Base-by-base conservation (phyloP, 2,888 invertebrate genomes). In the Blera fallax region DNA sequence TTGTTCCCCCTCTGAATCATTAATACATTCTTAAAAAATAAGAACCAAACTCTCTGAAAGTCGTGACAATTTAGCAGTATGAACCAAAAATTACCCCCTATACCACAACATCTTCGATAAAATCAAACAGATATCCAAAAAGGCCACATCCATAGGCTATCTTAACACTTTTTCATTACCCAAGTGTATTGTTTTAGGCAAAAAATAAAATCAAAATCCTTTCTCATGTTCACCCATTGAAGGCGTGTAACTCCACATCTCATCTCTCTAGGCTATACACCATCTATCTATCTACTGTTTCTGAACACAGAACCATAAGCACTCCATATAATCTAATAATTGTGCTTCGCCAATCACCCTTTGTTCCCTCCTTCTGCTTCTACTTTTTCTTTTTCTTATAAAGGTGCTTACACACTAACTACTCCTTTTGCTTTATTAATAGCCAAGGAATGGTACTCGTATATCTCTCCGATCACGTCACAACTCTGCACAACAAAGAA, bases 261-360 rank as follows among this genome's bases (percentile, higher is more conserved):
- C 70, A 70, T 70, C 76, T 77, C 76, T 58, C n/a, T 45, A 67
- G 60, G 65, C 76, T 45, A 56, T 67, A 45, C 54, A 72, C 50
- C 80, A 70, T 74, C 79, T 74, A 69, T 76, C 67, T 67, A 74
- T 76, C 60, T 73, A 72, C 70, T 81, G 69, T 70, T 64, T 6
- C 50, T 11, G 43, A 62, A 64, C 32, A 52, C 37, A 74, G 58
- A 80, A 45, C 81, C 85, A 85, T 85, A 85, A 81, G 85, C 81
- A 81, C 76, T 81, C 60, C 76, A 85, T 72, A 81, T 81, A 81
- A 77, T 81, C 81, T 81, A 85, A 85, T 85, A 85, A 85, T 85
- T 85, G 85, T 85, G 72, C 81, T 72, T 72, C 45, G 60, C 84
- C 84, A 79, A 84, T 79, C 73, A 70, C 32, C 79, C 84, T 70